phyloP scores from a whole-genome alignment of 1,140 invertebrate species.

The Camponotus pennsylvanicus region DNA sequence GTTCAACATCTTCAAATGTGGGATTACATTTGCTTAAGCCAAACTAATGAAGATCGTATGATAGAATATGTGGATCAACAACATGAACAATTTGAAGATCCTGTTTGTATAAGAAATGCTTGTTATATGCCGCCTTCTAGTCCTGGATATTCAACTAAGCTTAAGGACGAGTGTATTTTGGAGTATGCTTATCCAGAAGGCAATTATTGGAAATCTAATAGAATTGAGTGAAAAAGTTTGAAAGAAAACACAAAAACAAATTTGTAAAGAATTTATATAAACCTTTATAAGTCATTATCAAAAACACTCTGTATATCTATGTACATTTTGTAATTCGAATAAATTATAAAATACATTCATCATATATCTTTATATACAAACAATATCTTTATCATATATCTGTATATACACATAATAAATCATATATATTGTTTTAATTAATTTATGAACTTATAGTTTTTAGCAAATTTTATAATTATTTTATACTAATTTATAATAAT shows the following conservation, averaged over 20 bases:
- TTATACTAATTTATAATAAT: not conserved
- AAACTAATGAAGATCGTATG: conserved; percentile 90
- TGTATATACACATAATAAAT: too few relatives aligned
- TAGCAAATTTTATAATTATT: not conserved
- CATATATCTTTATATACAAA: not conserved
- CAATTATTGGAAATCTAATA: conserved; percentile 90
- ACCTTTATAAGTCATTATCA: not conserved
- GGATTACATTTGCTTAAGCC: conserved; percentile 93
- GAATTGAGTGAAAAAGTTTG: conserved; percentile 73
- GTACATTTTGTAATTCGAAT: not conserved
- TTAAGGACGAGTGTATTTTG: conserved; percentile 89
- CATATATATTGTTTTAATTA: not conserved
- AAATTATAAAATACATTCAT: not conserved
- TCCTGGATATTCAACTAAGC: conserved; percentile 93
- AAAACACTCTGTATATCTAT: conserved; percentile 1
- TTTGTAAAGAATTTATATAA: not conserved
- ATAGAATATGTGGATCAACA: conserved; percentile 96
- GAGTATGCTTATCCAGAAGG: conserved; percentile 92
- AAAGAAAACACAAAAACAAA: not conserved
- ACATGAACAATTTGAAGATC: conserved; percentile 94
- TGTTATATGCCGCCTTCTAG: conserved; percentile 88
- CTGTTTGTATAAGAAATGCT: conserved; percentile 88
- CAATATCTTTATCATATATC: not conserved
- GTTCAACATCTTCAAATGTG: conserved; percentile 97
- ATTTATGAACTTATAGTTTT: conserved; percentile 9